phyloP scores from a whole-genome alignment of 1,140 invertebrate species.

The Ceratina japonica region DNA sequence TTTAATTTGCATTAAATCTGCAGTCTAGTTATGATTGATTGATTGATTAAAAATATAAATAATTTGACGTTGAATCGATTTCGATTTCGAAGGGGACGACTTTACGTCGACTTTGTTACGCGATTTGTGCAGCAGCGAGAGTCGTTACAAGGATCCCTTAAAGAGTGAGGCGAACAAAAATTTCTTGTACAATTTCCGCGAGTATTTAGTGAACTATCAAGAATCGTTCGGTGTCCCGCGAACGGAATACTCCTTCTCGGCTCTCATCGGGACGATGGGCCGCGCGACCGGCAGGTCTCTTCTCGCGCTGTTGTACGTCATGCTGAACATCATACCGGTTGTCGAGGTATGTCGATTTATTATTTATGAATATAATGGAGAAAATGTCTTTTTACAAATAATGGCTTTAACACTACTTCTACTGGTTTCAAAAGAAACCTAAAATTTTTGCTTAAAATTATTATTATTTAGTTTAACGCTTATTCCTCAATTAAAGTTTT shows the following conservation, averaged over 20 bases:
- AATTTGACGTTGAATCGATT: background rate
- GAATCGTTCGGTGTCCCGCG: slow-evolving; percentile 65
- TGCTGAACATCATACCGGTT: slow-evolving; percentile 70
- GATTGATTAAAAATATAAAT: too few relatives aligned
- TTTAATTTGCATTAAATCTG: too few relatives aligned
- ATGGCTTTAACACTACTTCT: too few relatives aligned
- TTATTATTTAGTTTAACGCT: too few relatives aligned
- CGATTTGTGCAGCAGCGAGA: background rate
- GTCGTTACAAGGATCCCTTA: background rate
- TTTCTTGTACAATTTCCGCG: slow-evolving; percentile 59
- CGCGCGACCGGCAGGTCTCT: slow-evolving; percentile 70
- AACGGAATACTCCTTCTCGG: slow-evolving; percentile 68
- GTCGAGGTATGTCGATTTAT: slow-evolving; percentile 60
- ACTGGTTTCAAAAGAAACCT: too few relatives aligned
- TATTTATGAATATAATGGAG: background rate
- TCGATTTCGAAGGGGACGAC: background rate
- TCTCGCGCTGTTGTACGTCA: slow-evolving; percentile 67
- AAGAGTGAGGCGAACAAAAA: background rate
- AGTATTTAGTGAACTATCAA: slow-evolving; percentile 71
- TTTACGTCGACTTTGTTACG: slow-evolving; percentile 1
- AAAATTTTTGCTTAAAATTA: too few relatives aligned
- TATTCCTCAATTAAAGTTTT: too few relatives aligned
- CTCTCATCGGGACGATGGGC: slow-evolving; percentile 70
- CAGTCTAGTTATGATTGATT: too few relatives aligned
- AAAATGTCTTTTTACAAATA: too few relatives aligned